Percentiles rank a stretch among this genome's conserved stretches.
Evolutionary conservation across 2,888 invertebrate genomes (phyloP).

Genomic region (Heliconius erato): DNA sequence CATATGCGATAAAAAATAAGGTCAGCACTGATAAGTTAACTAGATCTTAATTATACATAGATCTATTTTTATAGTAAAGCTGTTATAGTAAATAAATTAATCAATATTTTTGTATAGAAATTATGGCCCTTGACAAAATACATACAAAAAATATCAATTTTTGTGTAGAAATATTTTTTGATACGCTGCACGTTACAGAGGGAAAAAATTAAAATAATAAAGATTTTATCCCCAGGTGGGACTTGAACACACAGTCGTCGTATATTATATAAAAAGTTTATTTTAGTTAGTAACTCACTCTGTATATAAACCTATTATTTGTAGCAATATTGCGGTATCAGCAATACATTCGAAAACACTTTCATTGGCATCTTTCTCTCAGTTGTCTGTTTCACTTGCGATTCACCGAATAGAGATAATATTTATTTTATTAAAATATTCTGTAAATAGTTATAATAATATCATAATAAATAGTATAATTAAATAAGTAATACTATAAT

Average conservation of each 20-base stretch:
- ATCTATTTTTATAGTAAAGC: neutral
- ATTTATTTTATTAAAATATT: neutral
- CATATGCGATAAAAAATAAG: conserved; percentile 43
- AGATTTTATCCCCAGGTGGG: no score
- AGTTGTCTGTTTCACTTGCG: conserved; percentile 50
- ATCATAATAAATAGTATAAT: neutral
- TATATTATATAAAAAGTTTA: no score
- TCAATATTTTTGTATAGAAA: neutral
- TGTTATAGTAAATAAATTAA: neutral
- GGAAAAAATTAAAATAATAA: no score
- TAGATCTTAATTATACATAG: conserved; percentile 12
- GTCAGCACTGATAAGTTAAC: conserved; percentile 35
- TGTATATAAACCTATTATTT: neutral
- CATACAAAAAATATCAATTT: no score
- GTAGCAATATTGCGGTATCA: conserved; percentile 40
- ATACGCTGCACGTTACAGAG: no score
- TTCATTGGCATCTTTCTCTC: conserved; percentile 64
- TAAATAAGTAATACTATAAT: neutral
- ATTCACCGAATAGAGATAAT: conserved; percentile 41
- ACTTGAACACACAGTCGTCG: no score
- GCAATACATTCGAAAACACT: conserved; percentile 51
- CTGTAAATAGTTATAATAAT: neutral
- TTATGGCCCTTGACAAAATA: no score
- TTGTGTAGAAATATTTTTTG: no score
- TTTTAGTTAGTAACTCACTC: no score